Base-by-base conservation (phyloP, 2,888 invertebrate genomes). In the Noctua pronuba region DNA sequence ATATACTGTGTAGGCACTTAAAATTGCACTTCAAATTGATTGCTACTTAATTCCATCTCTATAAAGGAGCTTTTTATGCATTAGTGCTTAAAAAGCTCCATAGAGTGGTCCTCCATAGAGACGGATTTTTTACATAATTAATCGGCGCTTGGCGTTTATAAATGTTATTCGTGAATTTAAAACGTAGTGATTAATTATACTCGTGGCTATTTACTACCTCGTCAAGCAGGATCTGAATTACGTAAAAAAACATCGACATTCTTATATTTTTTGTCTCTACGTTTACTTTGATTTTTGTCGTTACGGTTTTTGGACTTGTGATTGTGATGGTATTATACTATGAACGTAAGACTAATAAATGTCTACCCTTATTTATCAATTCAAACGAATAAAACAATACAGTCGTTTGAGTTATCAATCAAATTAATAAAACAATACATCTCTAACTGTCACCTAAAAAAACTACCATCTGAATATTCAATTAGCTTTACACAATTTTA, bases 221-320 rank as follows among this genome's bases (percentile, higher is more conserved):
- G 87, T 85, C 82, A 55, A 85, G 64, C 87, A 87, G 87, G 85
- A 85, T 86, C 85, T 82, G 86, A 79, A 76, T 85, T 75, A 75
- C 84, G 70, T 84, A 44, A 73, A 69, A 66, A 71, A 82, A 75
- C 64, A 31, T 31, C 35, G 35, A 49, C 66, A 52, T 83, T 79
- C 66, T 68, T 74, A 46, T 41, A 77, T 11, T 58, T 80, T 58
- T 79, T 65, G 16, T 28, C 35, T 41, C 31, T 41, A 55, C 24
- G 13, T 55, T 69, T 21, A 52, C 18, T 38, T 64, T 16, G 4
- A 16, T 64, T 74, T 81, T 46, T 38, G 7, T 21, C 3, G 24
- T 18, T 24, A 78, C 35, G 18, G 21, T 58, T 80, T 52, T 44
- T 73, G 10, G 18, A 44, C 49, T 41, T 41, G 41, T 41, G 41